Percentiles rank a stretch among this genome's conserved stretches.
These are phyloP conservation scores for Cerastis rubricosa DNA, from an alignment of 2,888 invertebrate species.

Conservation along the genomic window DNA sequence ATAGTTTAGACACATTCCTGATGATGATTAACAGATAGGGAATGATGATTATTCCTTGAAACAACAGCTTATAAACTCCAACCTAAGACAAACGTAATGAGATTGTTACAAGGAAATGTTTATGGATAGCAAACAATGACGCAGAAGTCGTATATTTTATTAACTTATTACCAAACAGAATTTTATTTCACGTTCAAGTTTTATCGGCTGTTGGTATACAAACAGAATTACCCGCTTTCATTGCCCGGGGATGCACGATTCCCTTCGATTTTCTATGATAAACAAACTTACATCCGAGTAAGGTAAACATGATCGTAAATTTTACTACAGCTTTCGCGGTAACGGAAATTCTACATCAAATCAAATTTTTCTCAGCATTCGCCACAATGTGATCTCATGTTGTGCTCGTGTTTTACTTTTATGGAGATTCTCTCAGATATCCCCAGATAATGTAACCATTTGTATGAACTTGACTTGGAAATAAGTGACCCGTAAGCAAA, in stretches of 20 bases:
- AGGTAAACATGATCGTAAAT: constrained; percentile 88
- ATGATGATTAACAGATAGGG: constrained; percentile 59
- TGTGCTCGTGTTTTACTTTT: constrained; percentile 61
- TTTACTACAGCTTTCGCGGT: constrained; percentile 80
- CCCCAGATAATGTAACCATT: constrained; percentile 24
- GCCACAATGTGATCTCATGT: constrained; percentile 65
- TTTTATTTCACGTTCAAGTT: constrained; percentile 80
- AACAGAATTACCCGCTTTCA: constrained; percentile 85
- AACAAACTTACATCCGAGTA: constrained; percentile 86
- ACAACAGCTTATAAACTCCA: constrained; percentile 27
- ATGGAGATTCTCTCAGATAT: constrained; percentile 14
- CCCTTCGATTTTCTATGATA: constrained; percentile 85
- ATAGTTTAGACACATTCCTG: constrained; percentile 40
- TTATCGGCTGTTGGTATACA: constrained; percentile 78
- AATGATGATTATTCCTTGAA: constrained; percentile 60
- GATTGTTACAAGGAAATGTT: constrained; percentile 64
- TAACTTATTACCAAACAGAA: constrained; percentile 77
- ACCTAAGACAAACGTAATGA: constrained; percentile 60
- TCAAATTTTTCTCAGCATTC: constrained; percentile 77
- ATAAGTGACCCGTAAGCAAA: constrained; percentile 50
- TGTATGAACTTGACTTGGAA: constrained; percentile 38
- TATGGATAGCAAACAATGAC: constrained; percentile 68
- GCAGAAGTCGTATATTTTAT: constrained; percentile 73
- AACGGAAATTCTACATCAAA: constrained; percentile 81
- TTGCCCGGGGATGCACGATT: constrained; percentile 78